Percentiles rank a stretch among this genome's conserved stretches.
These are phyloP conservation scores for Hemicentrotus pulcherrimus DNA, from an alignment of 35 echinoderm and acorn worm species.

Conservation along the genomic window DNA sequence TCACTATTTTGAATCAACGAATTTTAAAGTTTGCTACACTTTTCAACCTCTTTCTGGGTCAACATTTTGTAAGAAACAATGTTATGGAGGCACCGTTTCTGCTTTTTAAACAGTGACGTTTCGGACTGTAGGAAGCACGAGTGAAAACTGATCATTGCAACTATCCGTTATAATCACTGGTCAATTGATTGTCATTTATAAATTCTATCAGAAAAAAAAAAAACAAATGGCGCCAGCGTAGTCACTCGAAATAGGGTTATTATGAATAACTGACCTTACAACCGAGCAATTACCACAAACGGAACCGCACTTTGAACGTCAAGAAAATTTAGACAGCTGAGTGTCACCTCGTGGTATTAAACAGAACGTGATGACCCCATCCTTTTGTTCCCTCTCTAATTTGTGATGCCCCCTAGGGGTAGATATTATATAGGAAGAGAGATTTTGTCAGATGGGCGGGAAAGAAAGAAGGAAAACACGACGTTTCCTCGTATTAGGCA, in stretches of 20 bases:
- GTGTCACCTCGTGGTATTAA: not conserved
- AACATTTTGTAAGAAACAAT: too few species aligned
- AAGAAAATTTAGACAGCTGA: slow-evolving; percentile 8
- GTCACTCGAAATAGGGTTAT: not conserved
- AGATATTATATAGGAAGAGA: not conserved
- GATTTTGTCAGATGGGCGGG: not conserved
- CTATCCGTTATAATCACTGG: too few species aligned
- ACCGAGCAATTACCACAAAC: not conserved
- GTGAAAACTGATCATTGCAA: too few species aligned
- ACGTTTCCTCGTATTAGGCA: not conserved
- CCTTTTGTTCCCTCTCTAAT: not conserved
- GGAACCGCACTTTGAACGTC: not conserved
- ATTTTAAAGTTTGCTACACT: too few species aligned
- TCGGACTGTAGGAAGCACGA: too few species aligned
- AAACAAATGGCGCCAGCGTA: too few species aligned
- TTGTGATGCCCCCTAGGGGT: not conserved
- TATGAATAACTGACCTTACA: slow-evolving; percentile 1
- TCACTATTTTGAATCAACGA: too few species aligned
- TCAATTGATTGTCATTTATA: too few species aligned
- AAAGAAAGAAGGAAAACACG: not conserved
- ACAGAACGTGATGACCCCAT: not conserved
- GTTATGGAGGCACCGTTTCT: too few species aligned
- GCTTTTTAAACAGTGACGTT: too few species aligned
- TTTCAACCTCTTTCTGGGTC: too few species aligned
- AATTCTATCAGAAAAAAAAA: too few species aligned